A percentile compares a stretch with the other conserved stretches of the same genome.
Evolutionary conservation across 2,797 vertebrate species (phyloP).

Genomic region (Gobionotothen gibberifrons): DNA sequence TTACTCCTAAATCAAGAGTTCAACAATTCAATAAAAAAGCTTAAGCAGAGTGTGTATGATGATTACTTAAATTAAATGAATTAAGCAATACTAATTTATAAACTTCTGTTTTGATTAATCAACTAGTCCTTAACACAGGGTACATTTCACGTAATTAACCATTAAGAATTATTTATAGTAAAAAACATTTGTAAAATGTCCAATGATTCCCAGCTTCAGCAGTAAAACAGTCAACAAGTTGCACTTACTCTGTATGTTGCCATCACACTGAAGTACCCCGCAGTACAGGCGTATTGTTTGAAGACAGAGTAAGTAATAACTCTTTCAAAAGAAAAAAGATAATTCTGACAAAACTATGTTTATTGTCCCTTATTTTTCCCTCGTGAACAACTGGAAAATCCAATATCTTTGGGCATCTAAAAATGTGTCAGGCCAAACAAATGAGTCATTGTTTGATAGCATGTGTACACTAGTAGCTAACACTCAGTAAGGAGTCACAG

Average conservation of each 20-base stretch:
- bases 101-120: neutral
- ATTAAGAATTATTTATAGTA: neutral
- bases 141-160: neutral
- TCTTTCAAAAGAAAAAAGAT: neutral
- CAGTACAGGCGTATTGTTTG: neutral
- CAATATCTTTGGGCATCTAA: neutral
- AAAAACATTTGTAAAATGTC: neutral
- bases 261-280: neutral
- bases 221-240: neutral
- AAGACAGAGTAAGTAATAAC: neutral
- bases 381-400: neutral
- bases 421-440: neutral
- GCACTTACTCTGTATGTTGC: neutral
- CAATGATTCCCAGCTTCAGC: neutral
- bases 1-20: neutral
- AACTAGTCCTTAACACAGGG: neutral
- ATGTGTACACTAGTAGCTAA: neutral
- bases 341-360: neutral
- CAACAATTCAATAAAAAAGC: neutral
- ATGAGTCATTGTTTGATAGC: neutral
- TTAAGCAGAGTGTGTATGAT: neutral
- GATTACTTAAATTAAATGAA: neutral
- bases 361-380: neutral
- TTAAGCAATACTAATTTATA: neutral
- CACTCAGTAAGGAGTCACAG: neutral